These are phyloP conservation scores for Melipona beecheii DNA, from an alignment of 2,888 invertebrate species.

Conservation along the genomic window DNA sequence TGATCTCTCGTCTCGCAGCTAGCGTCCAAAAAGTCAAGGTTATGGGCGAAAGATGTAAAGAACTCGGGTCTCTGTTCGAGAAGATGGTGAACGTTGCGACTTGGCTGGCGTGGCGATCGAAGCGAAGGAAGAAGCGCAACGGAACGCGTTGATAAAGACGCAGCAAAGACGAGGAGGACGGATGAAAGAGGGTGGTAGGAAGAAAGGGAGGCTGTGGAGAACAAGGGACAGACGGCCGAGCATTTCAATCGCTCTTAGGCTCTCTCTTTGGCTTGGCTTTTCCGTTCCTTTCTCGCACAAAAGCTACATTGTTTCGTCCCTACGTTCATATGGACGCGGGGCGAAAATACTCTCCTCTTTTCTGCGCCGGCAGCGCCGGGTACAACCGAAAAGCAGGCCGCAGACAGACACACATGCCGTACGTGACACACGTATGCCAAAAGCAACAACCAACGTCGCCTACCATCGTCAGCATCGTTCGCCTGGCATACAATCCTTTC, in stretches of 20 bases:
- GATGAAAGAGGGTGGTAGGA: not conserved
- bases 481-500: slow-evolving; percentile 70
- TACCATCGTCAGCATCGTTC: slow-evolving; percentile 54
- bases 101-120: slow-evolving; percentile 11
- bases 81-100: not conserved
- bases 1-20: not conserved
- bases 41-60: not conserved
- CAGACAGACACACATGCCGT: slow-evolving; percentile 37
- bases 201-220: slow-evolving; percentile 29
- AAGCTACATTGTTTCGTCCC: slow-evolving; percentile 78
- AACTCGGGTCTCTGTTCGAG: not conserved
- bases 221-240: slow-evolving; percentile 66
- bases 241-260: slow-evolving; percentile 79
- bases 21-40: slow-evolving; percentile 30
- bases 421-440: slow-evolving; percentile 46
- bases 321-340: slow-evolving; percentile 67
- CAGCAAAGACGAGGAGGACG: slow-evolving; percentile 29
- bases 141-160: slow-evolving; percentile 22
- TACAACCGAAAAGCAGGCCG: slow-evolving; percentile 49
- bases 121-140: slow-evolving; percentile 15
- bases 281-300: slow-evolving; percentile 74
- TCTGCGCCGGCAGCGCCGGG: slow-evolving; percentile 46
- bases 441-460: slow-evolving; percentile 60
- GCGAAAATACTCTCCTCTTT: slow-evolving; percentile 71
- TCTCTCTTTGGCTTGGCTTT: slow-evolving; percentile 74